phyloP scores from a whole-genome alignment of 2,113 vertebrate genomes.

The Laticauda laticaudata region DNA sequence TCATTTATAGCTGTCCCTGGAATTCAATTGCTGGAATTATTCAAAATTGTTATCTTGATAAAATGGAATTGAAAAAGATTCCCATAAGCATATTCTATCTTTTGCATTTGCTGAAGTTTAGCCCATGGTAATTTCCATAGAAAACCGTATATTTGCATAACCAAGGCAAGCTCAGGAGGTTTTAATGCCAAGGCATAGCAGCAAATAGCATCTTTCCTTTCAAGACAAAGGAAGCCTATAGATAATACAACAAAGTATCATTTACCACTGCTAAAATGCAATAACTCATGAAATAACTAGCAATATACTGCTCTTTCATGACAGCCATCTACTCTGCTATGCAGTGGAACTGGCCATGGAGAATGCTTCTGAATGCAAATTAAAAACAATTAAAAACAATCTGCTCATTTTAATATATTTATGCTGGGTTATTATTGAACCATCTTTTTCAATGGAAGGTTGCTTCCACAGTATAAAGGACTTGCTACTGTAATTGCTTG shows the following conservation, averaged over 20 bases:
- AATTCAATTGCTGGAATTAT: slow-evolving; percentile 38
- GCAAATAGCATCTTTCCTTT: not conserved
- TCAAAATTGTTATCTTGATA: slow-evolving; percentile 42
- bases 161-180: not conserved
- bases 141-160: not conserved
- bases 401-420: not conserved
- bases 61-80: slow-evolving; percentile 14
- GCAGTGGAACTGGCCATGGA: not conserved
- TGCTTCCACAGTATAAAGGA: not conserved
- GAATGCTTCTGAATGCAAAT: not conserved
- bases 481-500: not conserved
- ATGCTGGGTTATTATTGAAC: not conserved
- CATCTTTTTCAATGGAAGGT: not conserved
- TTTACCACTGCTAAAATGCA: not conserved
- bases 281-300: not conserved
- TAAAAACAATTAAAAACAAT: not conserved
- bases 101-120: not conserved
- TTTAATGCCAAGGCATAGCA: not conserved
- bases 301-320: not conserved
- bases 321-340: not conserved
- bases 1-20: not conserved
- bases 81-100: not conserved
- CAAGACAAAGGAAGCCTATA: not conserved
- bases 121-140: not conserved
- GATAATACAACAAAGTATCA: not conserved